phyloP scores from a whole-genome alignment of 2,113 vertebrate genomes.

The Gobiocypris rarus region DNA sequence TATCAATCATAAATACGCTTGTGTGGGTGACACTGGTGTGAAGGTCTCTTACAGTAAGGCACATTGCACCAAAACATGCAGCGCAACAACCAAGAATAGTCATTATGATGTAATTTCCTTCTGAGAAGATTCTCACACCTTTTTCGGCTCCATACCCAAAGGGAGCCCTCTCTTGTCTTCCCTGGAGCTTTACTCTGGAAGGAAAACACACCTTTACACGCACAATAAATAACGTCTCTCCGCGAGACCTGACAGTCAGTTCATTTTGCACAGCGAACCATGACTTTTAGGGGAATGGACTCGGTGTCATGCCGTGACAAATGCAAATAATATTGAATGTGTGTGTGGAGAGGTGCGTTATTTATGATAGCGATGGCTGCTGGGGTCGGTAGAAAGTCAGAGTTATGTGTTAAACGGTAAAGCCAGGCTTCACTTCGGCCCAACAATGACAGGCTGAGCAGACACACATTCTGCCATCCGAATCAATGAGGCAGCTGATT shows the following conservation, averaged over 20 bases:
- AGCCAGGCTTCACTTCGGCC: conserved; percentile 1
- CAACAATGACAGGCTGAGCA: conserved; percentile 20
- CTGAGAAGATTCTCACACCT: neutral
- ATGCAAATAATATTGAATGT: conserved; percentile 35
- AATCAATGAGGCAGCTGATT: conserved; percentile 44
- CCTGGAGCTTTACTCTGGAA: conserved; percentile 4
- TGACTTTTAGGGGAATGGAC: conserved; percentile 35
- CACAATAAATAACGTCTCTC: conserved; percentile 14
- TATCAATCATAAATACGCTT: conserved; percentile 46
- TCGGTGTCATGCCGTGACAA: conserved; percentile 15
- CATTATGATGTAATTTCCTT: conserved; percentile 8
- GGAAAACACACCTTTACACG: neutral
- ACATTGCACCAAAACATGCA: conserved; percentile 9
- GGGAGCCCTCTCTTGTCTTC: neutral
- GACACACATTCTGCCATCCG: conserved; percentile 15
- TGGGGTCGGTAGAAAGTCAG: conserved; percentile 16
- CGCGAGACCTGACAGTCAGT: conserved; percentile 33
- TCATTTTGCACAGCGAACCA: conserved; percentile 29
- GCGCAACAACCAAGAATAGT: neutral
- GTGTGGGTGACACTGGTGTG: conserved; percentile 22
- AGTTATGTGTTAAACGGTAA: conserved; percentile 17
- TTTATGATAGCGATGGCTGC: conserved; percentile 33
- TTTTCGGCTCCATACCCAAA: conserved; percentile 1
- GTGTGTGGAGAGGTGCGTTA: neutral
- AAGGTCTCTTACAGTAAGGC: conserved; percentile 3